Evolutionary conservation across 2,888 invertebrate genomes (phyloP).

Genomic region (Ectemnius lituratus): DNA sequence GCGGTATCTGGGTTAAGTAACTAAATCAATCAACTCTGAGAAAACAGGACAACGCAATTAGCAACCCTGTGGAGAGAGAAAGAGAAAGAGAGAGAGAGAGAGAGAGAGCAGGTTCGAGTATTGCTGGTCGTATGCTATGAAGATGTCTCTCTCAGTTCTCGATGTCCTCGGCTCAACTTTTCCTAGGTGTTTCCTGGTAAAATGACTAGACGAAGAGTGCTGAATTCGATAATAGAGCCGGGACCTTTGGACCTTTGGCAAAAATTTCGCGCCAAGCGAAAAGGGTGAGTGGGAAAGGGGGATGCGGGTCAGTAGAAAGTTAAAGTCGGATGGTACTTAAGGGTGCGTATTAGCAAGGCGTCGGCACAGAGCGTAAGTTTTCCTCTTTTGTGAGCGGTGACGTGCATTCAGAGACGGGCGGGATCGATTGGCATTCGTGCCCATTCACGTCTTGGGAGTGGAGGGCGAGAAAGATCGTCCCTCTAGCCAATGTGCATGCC

Average conservation of each 20-base stretch:
- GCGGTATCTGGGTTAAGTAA: slow-evolving; percentile 53
- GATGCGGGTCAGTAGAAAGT: background rate
- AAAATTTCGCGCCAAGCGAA: background rate
- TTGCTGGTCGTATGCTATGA: too few relatives aligned
- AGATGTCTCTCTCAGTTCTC: too few relatives aligned
- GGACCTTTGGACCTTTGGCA: too few relatives aligned
- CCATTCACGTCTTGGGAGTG: slow-evolving; percentile 18
- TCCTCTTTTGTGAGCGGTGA: slow-evolving; percentile 15
- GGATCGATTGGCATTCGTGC: slow-evolving; percentile 38
- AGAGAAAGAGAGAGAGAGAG: too few relatives aligned
- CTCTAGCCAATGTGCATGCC: slow-evolving; percentile 22
- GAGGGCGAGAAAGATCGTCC: slow-evolving; percentile 24
- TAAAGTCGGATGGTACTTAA: too few relatives aligned
- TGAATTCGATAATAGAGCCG: too few relatives aligned
- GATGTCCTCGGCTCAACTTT: too few relatives aligned
- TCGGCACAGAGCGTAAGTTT: slow-evolving; percentile 17
- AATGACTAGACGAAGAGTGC: too few relatives aligned
- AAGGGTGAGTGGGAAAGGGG: background rate
- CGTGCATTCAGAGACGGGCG: slow-evolving; percentile 23
- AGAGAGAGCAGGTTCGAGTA: too few relatives aligned
- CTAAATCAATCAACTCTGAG: slow-evolving; percentile 52
- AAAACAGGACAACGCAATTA: slow-evolving; percentile 55
- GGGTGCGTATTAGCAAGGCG: slow-evolving; percentile 13
- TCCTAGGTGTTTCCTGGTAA: too few relatives aligned
- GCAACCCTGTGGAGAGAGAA: slow-evolving; percentile 13